phyloP scores from a whole-genome alignment of 1,140 invertebrate species.

The Sipha flava region DNA sequence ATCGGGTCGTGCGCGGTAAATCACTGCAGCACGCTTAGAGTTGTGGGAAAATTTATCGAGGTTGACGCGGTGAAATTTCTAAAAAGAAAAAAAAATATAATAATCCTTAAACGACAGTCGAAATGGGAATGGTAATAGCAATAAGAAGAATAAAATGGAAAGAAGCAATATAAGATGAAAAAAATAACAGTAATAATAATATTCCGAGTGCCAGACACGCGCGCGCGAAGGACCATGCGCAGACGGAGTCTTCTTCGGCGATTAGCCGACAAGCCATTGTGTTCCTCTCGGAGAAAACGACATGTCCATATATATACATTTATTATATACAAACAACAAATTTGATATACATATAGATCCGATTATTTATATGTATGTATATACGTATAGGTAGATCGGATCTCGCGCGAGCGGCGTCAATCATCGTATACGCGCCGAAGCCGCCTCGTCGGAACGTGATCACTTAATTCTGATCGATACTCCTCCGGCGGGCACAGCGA shows the following conservation, averaged over 20 bases:
- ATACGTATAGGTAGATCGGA: no score
- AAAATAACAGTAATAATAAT: not conserved
- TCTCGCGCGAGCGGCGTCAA: not conserved
- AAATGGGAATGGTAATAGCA: no score
- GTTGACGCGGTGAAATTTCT: not conserved
- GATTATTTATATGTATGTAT: not conserved
- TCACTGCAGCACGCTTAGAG: not conserved
- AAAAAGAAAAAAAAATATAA: no score
- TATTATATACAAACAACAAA: no score
- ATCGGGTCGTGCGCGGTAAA: not conserved
- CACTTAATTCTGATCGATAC: constrained; percentile 21
- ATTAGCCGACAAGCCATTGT: not conserved
- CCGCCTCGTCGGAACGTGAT: not conserved
- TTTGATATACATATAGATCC: no score
- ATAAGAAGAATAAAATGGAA: no score
- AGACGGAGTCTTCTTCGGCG: not conserved
- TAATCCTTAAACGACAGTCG: not conserved
- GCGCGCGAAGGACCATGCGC: not conserved
- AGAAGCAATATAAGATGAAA: no score
- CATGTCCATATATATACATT: not conserved
- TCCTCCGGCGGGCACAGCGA: not conserved
- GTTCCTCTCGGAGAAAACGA: not conserved
- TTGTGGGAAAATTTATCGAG: constrained; percentile 6
- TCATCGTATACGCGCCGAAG: not conserved
- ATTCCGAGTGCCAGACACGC: not conserved